Evolutionary conservation across 2,113 vertebrate genomes (phyloP), one percentile per base, ranked within the genome.

Genomic region (Jacana jacana): DNA sequence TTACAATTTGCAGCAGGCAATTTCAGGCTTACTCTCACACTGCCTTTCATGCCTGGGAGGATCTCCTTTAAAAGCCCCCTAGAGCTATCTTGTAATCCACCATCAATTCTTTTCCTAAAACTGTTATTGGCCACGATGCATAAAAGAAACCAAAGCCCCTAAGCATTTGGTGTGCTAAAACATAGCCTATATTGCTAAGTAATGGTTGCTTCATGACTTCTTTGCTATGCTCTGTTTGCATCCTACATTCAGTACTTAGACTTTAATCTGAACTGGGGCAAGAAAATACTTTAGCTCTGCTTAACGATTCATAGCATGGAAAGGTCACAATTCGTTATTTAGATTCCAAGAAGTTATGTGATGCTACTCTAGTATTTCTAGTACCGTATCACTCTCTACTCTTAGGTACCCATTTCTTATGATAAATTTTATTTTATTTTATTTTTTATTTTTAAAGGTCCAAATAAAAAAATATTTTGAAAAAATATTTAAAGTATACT

Each of bases 61-160:
- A 84, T 93, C 90, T 88, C 72, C 55, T 93, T 75, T 88, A 92
- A 96, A 88, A 96, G 64, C 39, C 35, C 86, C 69, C 69, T 81
- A 80, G 88, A 93, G 91, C 60, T 73, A 80, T 46, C 64, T 80
- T 76, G 71, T 66, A 95, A 89, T 73, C 64, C 25, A 54, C 81
- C 68, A 88, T 93, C 81, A 88, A 70, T 93, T 91, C 68, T 63
- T 66, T 89, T 91, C 49, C 79, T 93, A 88, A 93, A 96, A 75
- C 71, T 73, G 75, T 91, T 96, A 87, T 66, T 95, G 71, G 84
- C 70, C 48, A 39, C 79, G 81, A 95, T 76, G 70, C 78, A 79
- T 94, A 94, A 97, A 94, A 88, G 82, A 94, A 95, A 88, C n/a
- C 19, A 66, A 82, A 94, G 14, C 24, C 81, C 42, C 55, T 31